Percentiles rank a stretch among this genome's conserved stretches.
Conservation (phyloP, 1,140 invertebrate species). For the Caenorhabditis briggsae region DNA sequence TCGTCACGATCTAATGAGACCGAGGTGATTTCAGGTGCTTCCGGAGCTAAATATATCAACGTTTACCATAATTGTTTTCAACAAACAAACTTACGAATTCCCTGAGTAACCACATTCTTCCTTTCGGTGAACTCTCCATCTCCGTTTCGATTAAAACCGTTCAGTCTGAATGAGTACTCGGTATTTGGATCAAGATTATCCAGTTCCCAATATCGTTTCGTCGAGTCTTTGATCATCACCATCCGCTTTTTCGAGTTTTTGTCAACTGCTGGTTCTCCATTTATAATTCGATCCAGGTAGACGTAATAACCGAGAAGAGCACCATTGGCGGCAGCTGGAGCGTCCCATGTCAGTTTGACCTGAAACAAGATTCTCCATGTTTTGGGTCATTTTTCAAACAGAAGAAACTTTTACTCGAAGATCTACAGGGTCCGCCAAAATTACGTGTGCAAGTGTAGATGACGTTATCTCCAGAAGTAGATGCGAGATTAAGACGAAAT, state of each 20-base stretch:
- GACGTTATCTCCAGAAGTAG: no score
- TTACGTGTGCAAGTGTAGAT: no score
- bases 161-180: slow-evolving; percentile 92
- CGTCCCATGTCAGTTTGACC: slow-evolving; percentile 74
- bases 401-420: slow-evolving; percentile 19
- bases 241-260: slow-evolving; percentile 55
- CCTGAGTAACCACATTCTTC: slow-evolving; percentile 73
- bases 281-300: slow-evolving; percentile 70
- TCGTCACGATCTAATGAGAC: slow-evolving; percentile 71
- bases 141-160: slow-evolving; percentile 84
- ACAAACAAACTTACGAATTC: slow-evolving; percentile 72
- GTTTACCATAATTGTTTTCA: not conserved
- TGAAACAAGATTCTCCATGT: slow-evolving; percentile 20
- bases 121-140: slow-evolving; percentile 72
- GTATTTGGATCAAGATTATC: slow-evolving; percentile 93
- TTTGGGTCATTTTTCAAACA: slow-evolving; percentile 20
- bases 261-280: slow-evolving; percentile 69
- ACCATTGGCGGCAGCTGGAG: slow-evolving; percentile 68
- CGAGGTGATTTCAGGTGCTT: slow-evolving; percentile 73
- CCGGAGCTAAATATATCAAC: slow-evolving; percentile 70
- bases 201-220: slow-evolving; percentile 83
- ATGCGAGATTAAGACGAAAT: no score
- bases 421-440: no score
- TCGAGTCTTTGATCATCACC: slow-evolving; percentile 11
- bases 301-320: slow-evolving; percentile 75